phyloP scores from a whole-genome alignment of 2,888 invertebrate genomes.

The Drosophila niveifrons region DNA sequence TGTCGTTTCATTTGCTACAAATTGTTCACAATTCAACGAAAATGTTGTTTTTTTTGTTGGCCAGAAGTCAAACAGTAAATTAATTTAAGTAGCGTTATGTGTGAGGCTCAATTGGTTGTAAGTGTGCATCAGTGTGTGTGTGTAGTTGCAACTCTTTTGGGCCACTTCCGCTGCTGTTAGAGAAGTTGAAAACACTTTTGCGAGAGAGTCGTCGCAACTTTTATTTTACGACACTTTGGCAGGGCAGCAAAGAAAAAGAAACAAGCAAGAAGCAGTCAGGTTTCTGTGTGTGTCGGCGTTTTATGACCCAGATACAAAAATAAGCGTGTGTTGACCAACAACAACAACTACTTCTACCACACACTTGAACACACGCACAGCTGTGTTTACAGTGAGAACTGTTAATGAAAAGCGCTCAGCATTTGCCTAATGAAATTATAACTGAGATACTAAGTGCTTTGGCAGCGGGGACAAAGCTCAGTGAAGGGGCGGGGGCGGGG shows the following conservation, averaged over 20 bases:
- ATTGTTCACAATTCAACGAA: slow-evolving; percentile 33
- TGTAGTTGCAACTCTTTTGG: slow-evolving; percentile 62
- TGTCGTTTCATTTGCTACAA: slow-evolving; percentile 14
- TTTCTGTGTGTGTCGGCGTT: slow-evolving; percentile 58
- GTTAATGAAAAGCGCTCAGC: slow-evolving; percentile 81
- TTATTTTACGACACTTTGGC: slow-evolving; percentile 61
- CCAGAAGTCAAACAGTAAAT: slow-evolving; percentile 54
- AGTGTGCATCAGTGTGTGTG: slow-evolving; percentile 25
- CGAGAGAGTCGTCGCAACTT: slow-evolving; percentile 19
- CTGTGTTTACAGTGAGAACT: slow-evolving; percentile 42
- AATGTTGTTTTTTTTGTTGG: slow-evolving; percentile 23
- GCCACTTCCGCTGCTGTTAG: slow-evolving; percentile 66
- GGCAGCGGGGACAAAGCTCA: background rate
- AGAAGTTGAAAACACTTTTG: slow-evolving; percentile 15
- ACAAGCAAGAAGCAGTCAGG: background rate
- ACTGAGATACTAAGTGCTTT: slow-evolving; percentile 67
- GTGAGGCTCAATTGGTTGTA: slow-evolving; percentile 13
- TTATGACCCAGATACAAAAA: slow-evolving; percentile 77
- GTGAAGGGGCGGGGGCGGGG: background rate
- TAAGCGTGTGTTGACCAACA: slow-evolving; percentile 72
- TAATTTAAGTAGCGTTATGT: slow-evolving; percentile 62
- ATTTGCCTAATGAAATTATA: slow-evolving; percentile 81
- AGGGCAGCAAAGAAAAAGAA: slow-evolving; percentile 31
- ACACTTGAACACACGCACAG: slow-evolving; percentile 15
- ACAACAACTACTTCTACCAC: slow-evolving; percentile 13